Base-by-base conservation (phyloP, 2,113 vertebrate species). In the Indicator maculatus region DNA sequence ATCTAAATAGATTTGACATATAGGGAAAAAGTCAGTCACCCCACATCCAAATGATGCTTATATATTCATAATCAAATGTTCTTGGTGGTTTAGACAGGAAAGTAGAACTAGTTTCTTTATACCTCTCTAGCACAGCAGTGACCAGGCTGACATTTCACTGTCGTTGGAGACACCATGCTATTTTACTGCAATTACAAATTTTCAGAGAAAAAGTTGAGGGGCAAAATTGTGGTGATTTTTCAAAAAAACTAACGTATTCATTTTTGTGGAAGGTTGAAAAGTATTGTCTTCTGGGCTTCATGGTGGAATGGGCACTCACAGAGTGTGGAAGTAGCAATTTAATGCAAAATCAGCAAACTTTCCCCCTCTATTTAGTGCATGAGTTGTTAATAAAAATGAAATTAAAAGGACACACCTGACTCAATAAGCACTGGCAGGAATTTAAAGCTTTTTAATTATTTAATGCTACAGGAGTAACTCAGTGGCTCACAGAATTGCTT, bases 11-110 rank as follows among this genome's bases (percentile, higher is more conserved):
- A 93, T 95, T 59, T 96, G 89, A 95, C 72, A 88, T 67, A 88
- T 47, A 78, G 69, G 76, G 76, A 74, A 95, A 94, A 94, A 95
- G 41, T 70, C 87, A 77, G 83, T 61, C 69, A 89, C 64, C 26
- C 31, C 44, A 91, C 79, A 72, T 86, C 93, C 83, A 95, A 95
- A 90, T 86, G 85, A 93, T 53, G 83, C 85, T 95, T 93, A 93
- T 64, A 83, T 96, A 95, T 95, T 96, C 87, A 93, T 93, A 95
- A 93, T 93, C 75, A 95, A 96, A 93, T 83, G 89, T 88, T 91
- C 78, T 83, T 83, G 38, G 60, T 88, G 95, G 79, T 83, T 94
- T 91, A 96, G 17, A 83, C 69, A 83, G 84, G 58, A 95, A 89
- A 91, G 75, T 60, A 93, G 89, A 95, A 91, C 78, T 67, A 81